phyloP scores from a whole-genome alignment of 2,113 vertebrate genomes.

The Epinephelus cyanopodus region DNA sequence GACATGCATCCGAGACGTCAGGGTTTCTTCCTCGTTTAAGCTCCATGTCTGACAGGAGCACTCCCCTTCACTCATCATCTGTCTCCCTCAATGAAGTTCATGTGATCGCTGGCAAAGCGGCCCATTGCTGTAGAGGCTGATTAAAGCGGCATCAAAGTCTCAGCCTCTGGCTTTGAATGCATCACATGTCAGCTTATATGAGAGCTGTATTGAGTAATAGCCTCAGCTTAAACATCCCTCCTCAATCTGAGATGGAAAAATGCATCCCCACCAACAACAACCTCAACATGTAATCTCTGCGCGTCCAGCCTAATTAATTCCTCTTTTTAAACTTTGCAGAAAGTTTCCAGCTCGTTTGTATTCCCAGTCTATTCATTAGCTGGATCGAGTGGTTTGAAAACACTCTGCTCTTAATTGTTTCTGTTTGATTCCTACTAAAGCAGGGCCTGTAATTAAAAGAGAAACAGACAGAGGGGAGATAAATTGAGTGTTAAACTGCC shows the following conservation, averaged over 20 bases:
- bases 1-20: slow-evolving; percentile 13
- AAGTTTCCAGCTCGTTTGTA: slow-evolving; percentile 56
- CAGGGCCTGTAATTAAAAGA: slow-evolving; percentile 63
- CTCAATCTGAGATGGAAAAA: slow-evolving; percentile 38
- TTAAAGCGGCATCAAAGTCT: slow-evolving; percentile 65
- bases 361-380: slow-evolving; percentile 62
- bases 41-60: slow-evolving; percentile 28
- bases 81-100: slow-evolving; percentile 38
- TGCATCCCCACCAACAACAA: slow-evolving; percentile 29
- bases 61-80: slow-evolving; percentile 48
- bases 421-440: slow-evolving; percentile 62
- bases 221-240: slow-evolving; percentile 22
- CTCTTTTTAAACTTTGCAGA: slow-evolving; percentile 45
- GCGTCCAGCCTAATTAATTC: slow-evolving; percentile 53
- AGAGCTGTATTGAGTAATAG: slow-evolving; percentile 41
- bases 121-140: slow-evolving; percentile 43
- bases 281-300: slow-evolving; percentile 24
- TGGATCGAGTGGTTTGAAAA: slow-evolving; percentile 53
- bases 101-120: slow-evolving; percentile 27
- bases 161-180: slow-evolving; percentile 46
- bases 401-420: slow-evolving; percentile 65
- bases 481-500: slow-evolving; percentile 51
- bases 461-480: slow-evolving; percentile 31
- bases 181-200: slow-evolving; percentile 50
- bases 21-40: slow-evolving; percentile 41